phyloP scores from a whole-genome alignment of 1,140 invertebrate genomes.

The Diachasmimorpha longicaudata region DNA sequence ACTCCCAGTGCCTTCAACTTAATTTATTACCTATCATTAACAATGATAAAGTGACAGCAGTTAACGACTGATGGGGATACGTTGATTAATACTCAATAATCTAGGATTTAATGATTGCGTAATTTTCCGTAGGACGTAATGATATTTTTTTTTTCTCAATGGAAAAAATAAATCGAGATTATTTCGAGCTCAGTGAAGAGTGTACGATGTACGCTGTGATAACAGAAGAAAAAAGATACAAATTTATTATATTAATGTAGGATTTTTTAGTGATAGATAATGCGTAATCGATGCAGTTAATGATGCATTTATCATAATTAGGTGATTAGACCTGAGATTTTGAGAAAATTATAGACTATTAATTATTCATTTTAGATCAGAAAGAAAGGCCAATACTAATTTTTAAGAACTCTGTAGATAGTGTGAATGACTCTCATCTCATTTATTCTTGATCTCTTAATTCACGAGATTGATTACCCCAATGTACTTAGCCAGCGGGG shows the following conservation, averaged over 20 bases:
- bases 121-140: neutral
- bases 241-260: conserved; percentile 26
- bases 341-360: conserved; percentile 22
- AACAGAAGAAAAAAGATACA: conserved; percentile 36
- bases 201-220: conserved; percentile 54
- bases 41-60: neutral
- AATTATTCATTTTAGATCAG: conserved; percentile 24
- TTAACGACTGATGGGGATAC: neutral
- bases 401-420: conserved; percentile 40
- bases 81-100: neutral
- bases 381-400: conserved; percentile 52
- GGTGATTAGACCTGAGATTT: conserved; percentile 7
- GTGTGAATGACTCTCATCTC: neutral
- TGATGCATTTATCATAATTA: conserved; percentile 9
- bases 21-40: neutral
- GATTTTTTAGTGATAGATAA: neutral
- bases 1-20: neutral
- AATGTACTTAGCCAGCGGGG: too few relatives aligned
- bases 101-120: neutral
- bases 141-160: neutral
- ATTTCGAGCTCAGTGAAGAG: conserved; percentile 34
- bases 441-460: neutral
- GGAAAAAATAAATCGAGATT: conserved; percentile 13
- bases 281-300: conserved; percentile 1
- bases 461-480: neutral